A percentile compares a stretch with the other conserved stretches of the same genome.
Conservation (phyloP, 2,113 vertebrate genomes). For the Psephotus haematonotus region DNA sequence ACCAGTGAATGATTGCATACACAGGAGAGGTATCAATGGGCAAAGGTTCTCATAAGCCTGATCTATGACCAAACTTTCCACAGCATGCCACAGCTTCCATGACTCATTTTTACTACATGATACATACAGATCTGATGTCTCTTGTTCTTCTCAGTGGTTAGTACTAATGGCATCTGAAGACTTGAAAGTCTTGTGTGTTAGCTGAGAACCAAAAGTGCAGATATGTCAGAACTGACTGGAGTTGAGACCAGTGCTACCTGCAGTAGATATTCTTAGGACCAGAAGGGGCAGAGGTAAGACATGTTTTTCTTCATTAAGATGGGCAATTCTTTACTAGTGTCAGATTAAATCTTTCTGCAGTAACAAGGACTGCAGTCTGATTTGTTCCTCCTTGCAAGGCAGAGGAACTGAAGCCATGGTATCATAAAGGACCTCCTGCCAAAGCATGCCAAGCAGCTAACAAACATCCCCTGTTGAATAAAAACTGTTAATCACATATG, state of each 20-base stretch:
- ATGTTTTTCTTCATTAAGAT: neutral
- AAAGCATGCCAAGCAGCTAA: neutral
- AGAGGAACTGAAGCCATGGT: neutral
- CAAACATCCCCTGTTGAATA: neutral
- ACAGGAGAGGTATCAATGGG: neutral
- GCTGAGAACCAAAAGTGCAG: neutral
- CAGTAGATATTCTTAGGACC: neutral
- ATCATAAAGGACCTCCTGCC: neutral
- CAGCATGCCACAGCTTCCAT: neutral
- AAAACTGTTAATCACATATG: neutral
- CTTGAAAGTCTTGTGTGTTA: neutral
- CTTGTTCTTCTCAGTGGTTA: neutral
- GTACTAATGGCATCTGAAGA: neutral
- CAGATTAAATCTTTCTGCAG: neutral
- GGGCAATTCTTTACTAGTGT: neutral
- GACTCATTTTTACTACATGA: neutral
- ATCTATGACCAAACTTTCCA: neutral
- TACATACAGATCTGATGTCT: neutral
- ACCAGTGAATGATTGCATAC: neutral
- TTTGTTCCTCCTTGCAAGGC: neutral
- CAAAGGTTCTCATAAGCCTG: neutral
- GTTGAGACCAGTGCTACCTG: neutral
- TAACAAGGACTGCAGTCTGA: neutral
- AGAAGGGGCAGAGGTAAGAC: neutral
- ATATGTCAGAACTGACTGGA: neutral